These are phyloP conservation scores for human DNA, from an alignment of 2,113 vertebrate genomes.

Conservation along the genomic window GRCh38 chr15:54878501-54879000, in stretches of 20 bases:
- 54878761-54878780: background rate
- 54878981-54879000: background rate
- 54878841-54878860: background rate
- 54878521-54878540: background rate
- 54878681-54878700: background rate
- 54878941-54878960: background rate
- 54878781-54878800: background rate
- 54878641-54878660: background rate
- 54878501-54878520: background rate
- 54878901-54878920: background rate
- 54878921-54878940: background rate
- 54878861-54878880: background rate
- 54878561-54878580: background rate
- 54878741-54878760: background rate
- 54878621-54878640: background rate
- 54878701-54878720: background rate
- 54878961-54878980: fast-evolving
- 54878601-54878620: background rate
- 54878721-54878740: background rate
- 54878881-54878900: background rate
- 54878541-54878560: background rate
- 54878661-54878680: background rate
- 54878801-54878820: background rate
- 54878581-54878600: background rate
- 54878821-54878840: background rate